Evolutionary conservation across 2,797 vertebrate genomes (phyloP).

Genomic region (Xyrichtys novacula): DNA sequence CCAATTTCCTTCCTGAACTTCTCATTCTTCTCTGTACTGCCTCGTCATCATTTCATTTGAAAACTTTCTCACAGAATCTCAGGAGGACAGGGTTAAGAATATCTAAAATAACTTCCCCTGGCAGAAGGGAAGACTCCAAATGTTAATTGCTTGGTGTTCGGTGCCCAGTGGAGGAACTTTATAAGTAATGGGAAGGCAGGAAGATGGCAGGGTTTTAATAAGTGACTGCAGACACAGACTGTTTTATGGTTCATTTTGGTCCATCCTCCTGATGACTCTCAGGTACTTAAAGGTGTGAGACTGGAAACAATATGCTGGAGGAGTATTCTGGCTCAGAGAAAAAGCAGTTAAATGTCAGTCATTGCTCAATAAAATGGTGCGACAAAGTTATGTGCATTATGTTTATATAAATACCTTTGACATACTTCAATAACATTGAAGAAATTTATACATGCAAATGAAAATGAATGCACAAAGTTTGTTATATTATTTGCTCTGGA

Average conservation of each 20-base stretch:
- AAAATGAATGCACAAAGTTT: not conserved
- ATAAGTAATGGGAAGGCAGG: conserved; percentile 18
- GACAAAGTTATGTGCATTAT: conserved; percentile 1
- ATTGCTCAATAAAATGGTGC: conserved; percentile 2
- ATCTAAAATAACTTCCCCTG: conserved; percentile 31
- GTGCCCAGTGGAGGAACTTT: conserved; percentile 38
- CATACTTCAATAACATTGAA: not conserved
- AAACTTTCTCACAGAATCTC: conserved; percentile 25
- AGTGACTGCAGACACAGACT: conserved; percentile 18
- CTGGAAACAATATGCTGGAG: conserved; percentile 12
- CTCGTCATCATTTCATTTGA: conserved; percentile 7
- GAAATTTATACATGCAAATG: not conserved
- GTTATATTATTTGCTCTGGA: no score
- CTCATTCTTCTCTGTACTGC: not conserved
- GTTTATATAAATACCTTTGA: not conserved
- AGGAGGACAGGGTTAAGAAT: conserved; percentile 7
- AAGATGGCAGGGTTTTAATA: conserved; percentile 36
- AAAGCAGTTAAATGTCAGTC: not conserved
- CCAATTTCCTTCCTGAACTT: not conserved
- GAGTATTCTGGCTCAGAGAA: conserved; percentile 13
- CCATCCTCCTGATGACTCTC: conserved; percentile 16
- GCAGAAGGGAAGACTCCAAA: conserved; percentile 32
- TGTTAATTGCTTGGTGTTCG: conserved; percentile 65
- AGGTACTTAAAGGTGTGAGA: conserved; percentile 15
- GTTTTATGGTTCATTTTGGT: conserved; percentile 19